These are phyloP conservation scores for Lycophotia porphyrea DNA, from an alignment of 2,888 invertebrate species.

Conservation along the genomic window DNA sequence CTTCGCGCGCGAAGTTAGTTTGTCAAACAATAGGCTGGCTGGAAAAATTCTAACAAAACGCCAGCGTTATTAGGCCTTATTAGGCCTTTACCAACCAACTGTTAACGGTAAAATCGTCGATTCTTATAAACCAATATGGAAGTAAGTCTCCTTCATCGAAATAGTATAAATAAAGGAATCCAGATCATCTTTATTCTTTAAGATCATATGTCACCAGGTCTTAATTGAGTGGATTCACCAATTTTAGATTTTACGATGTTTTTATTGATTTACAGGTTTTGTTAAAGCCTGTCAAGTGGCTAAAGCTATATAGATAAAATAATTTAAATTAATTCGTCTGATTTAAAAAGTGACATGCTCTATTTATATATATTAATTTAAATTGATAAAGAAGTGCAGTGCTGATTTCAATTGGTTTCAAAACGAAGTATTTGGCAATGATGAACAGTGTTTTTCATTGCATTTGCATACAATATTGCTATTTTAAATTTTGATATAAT, in stretches of 20 bases:
- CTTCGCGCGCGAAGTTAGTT: not conserved
- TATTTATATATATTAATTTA: conserved; percentile 11
- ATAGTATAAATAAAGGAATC: not conserved
- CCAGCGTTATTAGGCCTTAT: not conserved
- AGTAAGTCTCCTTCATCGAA: not conserved
- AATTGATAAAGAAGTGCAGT: not conserved
- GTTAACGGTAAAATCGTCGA: not conserved
- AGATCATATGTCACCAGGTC: not conserved
- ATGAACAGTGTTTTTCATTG: not conserved
- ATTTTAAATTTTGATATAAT: conserved; percentile 17
- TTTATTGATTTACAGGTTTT: conserved; percentile 37
- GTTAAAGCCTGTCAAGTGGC: not conserved
- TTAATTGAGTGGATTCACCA: conserved; percentile 2
- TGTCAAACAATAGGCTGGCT: not conserved
- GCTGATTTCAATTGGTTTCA: not conserved
- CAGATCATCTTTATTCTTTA: not conserved
- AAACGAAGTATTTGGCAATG: not conserved
- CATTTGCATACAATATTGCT: not conserved
- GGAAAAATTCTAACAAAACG: not conserved
- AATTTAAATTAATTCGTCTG: conserved; percentile 10
- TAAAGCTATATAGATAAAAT: not conserved
- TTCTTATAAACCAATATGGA: not conserved
- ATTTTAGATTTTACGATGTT: conserved; percentile 32
- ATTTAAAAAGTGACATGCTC: not conserved
- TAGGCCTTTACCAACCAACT: not conserved